These are phyloP conservation scores for Callopanchax toddi DNA, from an alignment of 2,113 vertebrate genomes.

Conservation along the genomic window DNA sequence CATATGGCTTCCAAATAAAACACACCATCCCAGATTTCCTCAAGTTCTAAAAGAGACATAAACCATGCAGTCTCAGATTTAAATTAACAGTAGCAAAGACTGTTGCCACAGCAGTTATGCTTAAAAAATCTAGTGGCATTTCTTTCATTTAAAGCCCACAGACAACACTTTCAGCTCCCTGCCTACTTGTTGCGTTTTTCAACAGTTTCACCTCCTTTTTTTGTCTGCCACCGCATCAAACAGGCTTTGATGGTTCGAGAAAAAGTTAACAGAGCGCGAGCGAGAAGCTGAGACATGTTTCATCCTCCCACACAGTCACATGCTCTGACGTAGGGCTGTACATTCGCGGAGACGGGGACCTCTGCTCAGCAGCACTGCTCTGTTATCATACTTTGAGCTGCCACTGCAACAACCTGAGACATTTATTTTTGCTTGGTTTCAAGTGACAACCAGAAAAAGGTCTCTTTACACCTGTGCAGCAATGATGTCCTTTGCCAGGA, in stretches of 20 bases:
- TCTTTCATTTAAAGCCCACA: slow-evolving; percentile 45
- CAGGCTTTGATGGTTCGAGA: slow-evolving; percentile 56
- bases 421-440: slow-evolving; percentile 36
- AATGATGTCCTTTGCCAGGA: slow-evolving; percentile 26
- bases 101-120: slow-evolving; percentile 18
- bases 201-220: slow-evolving; percentile 54
- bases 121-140: slow-evolving; percentile 32
- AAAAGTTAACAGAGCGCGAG: slow-evolving; percentile 43
- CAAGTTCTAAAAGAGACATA: slow-evolving; percentile 21
- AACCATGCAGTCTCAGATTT: slow-evolving; percentile 29
- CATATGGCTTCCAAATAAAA: slow-evolving; percentile 36
- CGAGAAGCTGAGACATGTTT: slow-evolving; percentile 34
- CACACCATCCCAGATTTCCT: slow-evolving; percentile 29
- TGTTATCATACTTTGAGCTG: slow-evolving; percentile 33
- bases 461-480: slow-evolving; percentile 42
- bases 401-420: slow-evolving; percentile 41
- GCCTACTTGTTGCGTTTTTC: slow-evolving; percentile 46
- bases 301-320: slow-evolving; percentile 49
- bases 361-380: slow-evolving; percentile 25
- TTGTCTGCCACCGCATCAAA: slow-evolving; percentile 52
- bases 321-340: slow-evolving; percentile 28
- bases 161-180: slow-evolving; percentile 55
- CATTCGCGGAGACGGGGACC: slow-evolving; percentile 35
- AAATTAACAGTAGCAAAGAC: slow-evolving; percentile 39
- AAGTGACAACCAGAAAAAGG: slow-evolving; percentile 46